Percentiles rank a stretch among this genome's conserved stretches.
phyloP scores from a whole-genome alignment of 2,797 vertebrate species.

The Helostoma temminkii region DNA sequence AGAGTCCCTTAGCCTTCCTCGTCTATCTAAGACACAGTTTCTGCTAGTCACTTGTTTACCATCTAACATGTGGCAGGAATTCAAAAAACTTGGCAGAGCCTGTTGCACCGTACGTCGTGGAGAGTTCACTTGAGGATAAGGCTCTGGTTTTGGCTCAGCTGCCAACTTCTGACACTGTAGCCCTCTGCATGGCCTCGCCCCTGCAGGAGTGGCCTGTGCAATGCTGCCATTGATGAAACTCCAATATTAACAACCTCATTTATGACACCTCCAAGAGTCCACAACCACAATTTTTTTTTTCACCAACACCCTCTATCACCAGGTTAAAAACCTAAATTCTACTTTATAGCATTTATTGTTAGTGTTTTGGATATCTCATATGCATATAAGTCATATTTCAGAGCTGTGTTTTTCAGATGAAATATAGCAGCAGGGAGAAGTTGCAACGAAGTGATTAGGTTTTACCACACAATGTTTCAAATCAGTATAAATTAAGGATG shows the following conservation, averaged over 20 bases:
- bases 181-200: constrained; percentile 83
- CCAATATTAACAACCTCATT: constrained; percentile 81
- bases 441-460: background rate
- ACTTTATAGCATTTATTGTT: constrained; percentile 7
- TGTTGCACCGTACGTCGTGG: constrained; percentile 76
- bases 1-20: constrained; percentile 30
- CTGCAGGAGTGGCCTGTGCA: constrained; percentile 76
- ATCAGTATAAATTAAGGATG: constrained; percentile 7
- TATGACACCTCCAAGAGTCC: constrained; percentile 73
- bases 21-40: constrained; percentile 58
- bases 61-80: constrained; percentile 82
- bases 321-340: constrained; percentile 24
- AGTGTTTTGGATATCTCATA: constrained; percentile 14
- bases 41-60: constrained; percentile 80
- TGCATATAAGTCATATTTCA: background rate
- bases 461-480: background rate
- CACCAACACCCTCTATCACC: constrained; percentile 11
- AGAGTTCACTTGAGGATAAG: constrained; percentile 87
- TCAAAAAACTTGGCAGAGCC: constrained; percentile 80
- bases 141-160: constrained; percentile 84
- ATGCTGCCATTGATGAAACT: constrained; percentile 81
- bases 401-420: background rate
- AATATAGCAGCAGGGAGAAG: background rate
- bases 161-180: constrained; percentile 87
- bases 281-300: constrained; percentile 38